Evolutionary conservation across 2,888 invertebrate genomes (phyloP), one percentile per base, ranked within the genome.

Genomic region (Acanthosoma haemorrhoidale): DNA sequence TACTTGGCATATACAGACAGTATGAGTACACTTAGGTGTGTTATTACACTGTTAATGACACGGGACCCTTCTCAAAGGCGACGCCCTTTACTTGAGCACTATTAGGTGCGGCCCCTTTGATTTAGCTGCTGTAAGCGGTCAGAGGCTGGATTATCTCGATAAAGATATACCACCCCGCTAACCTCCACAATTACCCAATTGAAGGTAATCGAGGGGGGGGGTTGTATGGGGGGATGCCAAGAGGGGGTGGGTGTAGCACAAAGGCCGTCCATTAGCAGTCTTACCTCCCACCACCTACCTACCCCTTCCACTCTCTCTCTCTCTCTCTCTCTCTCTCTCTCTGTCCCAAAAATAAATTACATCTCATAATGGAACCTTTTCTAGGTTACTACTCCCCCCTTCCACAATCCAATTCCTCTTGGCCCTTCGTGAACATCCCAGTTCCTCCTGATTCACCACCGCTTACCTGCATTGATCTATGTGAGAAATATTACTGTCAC

Each of bases 111-210:
- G 25, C 11, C 21, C n/a, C 21, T 21, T 21, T 43, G 43, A 43
- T 43, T 43, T 4, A 18, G 18, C 9, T 9, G 11, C 4, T n/a
- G n/a, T n/a, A n/a, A n/a, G n/a, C n/a, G n/a, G n/a, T n/a, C 1
- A 13, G 13, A 21, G 25, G 25, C 25, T 6, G 29, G 51, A 51
- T 51, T n/a, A 51, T 25, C 25, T 25, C 51, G 51, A 51, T 51
- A 51, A 51, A 51, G 51, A 51, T 51, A 51, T 25, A 51, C 5
- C 51, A 25, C 51, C 8, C n/a, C 51, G 25, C 51, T 51, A 51
- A 51, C 25, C 51, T 51, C 51, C 51, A 51, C 51, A 51, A 51
- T 51, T 51, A 51, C 51, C 51, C 51, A 51, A 51, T 51, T 51
- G 51, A 25, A 51, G 51, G 51, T 51, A 51, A 51, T 51, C 18